Percentiles rank a stretch among this genome's conserved stretches.
phyloP scores from a whole-genome alignment of 2,113 vertebrate genomes.

The Strigops habroptila region DNA sequence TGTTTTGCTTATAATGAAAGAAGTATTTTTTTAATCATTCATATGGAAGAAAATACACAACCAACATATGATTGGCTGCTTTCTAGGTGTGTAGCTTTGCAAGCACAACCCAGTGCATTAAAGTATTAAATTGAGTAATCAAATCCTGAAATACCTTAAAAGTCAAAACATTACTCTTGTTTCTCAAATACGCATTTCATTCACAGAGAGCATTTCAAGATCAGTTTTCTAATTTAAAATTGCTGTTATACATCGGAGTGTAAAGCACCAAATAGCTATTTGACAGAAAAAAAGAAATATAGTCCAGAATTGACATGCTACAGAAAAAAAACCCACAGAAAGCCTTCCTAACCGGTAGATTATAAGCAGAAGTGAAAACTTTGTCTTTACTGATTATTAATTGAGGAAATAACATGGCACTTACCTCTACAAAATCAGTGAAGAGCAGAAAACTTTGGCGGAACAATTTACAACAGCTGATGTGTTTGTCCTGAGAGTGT shows the following conservation, averaged over 20 bases:
- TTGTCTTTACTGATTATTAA: neutral
- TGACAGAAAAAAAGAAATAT: neutral
- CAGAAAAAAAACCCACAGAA: neutral
- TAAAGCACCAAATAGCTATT: neutral
- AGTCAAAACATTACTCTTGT: neutral
- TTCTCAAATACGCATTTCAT: neutral
- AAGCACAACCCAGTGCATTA: neutral
- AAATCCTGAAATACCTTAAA: neutral
- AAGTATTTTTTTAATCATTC: neutral
- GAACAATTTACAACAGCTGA: conserved; percentile 26
- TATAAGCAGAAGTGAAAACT: neutral
- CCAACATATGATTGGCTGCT: neutral
- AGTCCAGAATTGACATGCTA: neutral
- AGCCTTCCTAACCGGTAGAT: neutral
- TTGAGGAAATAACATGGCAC: conserved; percentile 38
- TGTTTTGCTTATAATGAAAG: neutral
- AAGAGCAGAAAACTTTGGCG: conserved; percentile 36
- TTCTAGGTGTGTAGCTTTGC: neutral
- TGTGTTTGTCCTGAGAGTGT: conserved; percentile 21
- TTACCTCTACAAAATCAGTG: conserved; percentile 51
- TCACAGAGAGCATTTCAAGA: neutral
- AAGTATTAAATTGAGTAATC: neutral
- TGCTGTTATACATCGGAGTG: neutral
- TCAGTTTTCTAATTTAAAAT: neutral
- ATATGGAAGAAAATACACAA: neutral